Evolutionary conservation across 1,140 invertebrate species (phyloP).

Genomic region (Drosophila arawakana): DNA sequence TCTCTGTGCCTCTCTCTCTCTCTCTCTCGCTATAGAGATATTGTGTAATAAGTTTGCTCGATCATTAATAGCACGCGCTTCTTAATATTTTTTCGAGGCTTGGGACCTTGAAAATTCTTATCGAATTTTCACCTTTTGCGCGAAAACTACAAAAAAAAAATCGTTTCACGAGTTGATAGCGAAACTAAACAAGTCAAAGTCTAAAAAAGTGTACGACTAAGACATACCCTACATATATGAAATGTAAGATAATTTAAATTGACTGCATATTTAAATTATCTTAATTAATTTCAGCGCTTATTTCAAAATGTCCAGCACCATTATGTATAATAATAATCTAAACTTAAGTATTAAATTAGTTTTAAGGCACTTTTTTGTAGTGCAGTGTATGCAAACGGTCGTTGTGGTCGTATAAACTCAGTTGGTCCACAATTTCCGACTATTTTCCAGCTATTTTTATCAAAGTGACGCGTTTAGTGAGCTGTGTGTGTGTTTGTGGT

Average conservation of each 20-base stretch:
- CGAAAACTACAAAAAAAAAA: conserved; percentile 70
- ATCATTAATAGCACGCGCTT: conserved; percentile 48
- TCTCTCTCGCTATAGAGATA: conserved; percentile 19
- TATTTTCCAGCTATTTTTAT: conserved; percentile 51
- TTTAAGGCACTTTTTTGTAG: too few species aligned
- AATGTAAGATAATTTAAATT: too few species aligned
- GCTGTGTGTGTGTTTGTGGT: conserved; percentile 6
- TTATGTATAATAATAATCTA: too few species aligned
- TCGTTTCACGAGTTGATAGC: conserved; percentile 32
- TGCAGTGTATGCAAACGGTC: not conserved
- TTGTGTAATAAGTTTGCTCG: conserved; percentile 64
- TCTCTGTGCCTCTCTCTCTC: not conserved
- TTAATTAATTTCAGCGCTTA: too few species aligned
- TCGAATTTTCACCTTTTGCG: conserved; percentile 81
- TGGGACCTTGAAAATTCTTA: conserved; percentile 74
- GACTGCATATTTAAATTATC: too few species aligned
- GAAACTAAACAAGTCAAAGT: conserved; percentile 9
- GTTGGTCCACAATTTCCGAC: conserved; percentile 1
- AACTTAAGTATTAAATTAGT: too few species aligned
- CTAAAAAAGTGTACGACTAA: not conserved
- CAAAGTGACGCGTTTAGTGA: conserved; percentile 47
- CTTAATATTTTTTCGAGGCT: conserved; percentile 9
- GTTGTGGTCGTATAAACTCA: not conserved
- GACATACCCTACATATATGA: not conserved
- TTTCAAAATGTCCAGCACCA: too few species aligned